A percentile compares a stretch with the other conserved stretches of the same genome.
These are phyloP conservation scores for Argya squamiceps DNA, from an alignment of 2,797 vertebrate species.

Conservation along the genomic window DNA sequence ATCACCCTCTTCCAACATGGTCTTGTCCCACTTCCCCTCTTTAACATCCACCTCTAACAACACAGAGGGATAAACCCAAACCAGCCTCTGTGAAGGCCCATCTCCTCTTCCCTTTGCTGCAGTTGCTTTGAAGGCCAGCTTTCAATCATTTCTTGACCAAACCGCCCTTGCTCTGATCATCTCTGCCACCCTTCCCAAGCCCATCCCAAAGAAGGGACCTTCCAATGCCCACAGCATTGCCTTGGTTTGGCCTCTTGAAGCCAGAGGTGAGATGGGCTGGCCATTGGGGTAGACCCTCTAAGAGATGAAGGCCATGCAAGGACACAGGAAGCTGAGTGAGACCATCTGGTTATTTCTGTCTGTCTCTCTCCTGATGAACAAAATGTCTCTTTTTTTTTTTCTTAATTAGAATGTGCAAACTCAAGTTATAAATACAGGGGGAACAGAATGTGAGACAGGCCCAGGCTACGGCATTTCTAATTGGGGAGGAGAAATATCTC, in stretches of 20 bases:
- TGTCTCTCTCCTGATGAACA: conserved; percentile 6
- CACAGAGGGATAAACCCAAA: not conserved
- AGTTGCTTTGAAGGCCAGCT: not conserved
- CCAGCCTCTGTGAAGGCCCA: not conserved
- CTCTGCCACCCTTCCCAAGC: not conserved
- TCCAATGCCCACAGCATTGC: not conserved
- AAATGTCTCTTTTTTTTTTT: not conserved
- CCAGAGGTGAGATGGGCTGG: not conserved
- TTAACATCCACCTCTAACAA: not conserved
- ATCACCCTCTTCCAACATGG: not conserved
- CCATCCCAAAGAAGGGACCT: not conserved
- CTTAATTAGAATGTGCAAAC: conserved; percentile 58
- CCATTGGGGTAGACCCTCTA: not conserved
- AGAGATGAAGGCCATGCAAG: not conserved
- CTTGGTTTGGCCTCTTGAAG: not conserved
- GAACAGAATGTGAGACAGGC: conserved; percentile 76
- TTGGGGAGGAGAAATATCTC: conserved; percentile 57
- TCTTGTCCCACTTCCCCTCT: not conserved
- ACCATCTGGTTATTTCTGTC: conserved; percentile 23
- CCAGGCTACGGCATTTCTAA: conserved; percentile 64
- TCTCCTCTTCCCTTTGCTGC: not conserved
- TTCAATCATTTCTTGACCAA: not conserved
- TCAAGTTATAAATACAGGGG: conserved; percentile 75
- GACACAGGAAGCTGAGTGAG: conserved; percentile 5
- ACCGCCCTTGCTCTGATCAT: not conserved